phyloP scores from a whole-genome alignment of 2,888 invertebrate genomes.

The Oscheius sp. region DNA sequence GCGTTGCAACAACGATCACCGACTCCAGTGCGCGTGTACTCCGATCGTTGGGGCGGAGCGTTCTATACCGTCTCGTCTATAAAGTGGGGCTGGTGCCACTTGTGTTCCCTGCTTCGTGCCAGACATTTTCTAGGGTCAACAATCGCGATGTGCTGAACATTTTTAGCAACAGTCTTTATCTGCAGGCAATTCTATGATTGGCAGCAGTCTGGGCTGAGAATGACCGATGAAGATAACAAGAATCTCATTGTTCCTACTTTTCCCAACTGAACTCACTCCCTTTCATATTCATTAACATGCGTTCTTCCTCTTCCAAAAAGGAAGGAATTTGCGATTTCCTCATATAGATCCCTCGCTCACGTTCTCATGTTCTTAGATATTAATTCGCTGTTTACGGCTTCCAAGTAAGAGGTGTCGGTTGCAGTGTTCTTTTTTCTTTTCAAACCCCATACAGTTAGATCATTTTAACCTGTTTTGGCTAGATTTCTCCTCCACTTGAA shows the following conservation, averaged over 20 bases:
- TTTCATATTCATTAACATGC: background rate
- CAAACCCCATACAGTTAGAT: too few relatives aligned
- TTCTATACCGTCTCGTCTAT: constrained; percentile 2
- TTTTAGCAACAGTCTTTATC: background rate
- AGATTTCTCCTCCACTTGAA: too few relatives aligned
- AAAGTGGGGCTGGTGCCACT: background rate
- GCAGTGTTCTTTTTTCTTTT: background rate
- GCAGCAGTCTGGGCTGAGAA: too few relatives aligned
- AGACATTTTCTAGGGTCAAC: background rate
- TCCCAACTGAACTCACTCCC: background rate
- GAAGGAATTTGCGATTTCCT: background rate
- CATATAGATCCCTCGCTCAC: background rate
- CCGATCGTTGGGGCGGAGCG: constrained; percentile 9
- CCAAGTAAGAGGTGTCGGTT: too few relatives aligned
- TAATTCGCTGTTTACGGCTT: background rate
- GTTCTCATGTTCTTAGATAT: background rate
- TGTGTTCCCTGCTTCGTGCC: background rate
- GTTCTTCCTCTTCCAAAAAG: background rate
- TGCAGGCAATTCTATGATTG: background rate
- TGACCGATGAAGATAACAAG: background rate
- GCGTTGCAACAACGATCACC: constrained; percentile 14
- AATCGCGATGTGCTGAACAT: background rate
- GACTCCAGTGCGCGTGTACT: constrained; percentile 9
- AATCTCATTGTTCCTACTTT: background rate
- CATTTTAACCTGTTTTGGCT: too few relatives aligned